phyloP scores from a whole-genome alignment of 2,113 vertebrate species.

The Poeciliopsis turrubarensis region DNA sequence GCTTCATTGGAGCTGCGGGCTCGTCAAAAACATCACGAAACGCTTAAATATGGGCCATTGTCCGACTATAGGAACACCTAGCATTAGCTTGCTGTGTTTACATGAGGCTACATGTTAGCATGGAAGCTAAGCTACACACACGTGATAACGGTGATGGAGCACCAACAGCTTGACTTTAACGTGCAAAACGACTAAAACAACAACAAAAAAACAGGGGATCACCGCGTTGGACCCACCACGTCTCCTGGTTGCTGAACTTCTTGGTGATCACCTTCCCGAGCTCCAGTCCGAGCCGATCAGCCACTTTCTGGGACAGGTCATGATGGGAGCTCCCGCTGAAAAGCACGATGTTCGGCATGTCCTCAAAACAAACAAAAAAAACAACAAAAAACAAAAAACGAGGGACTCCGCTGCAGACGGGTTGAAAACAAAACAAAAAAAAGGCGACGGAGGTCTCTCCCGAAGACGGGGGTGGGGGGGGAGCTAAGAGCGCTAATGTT shows the following conservation, averaged over 20 bases:
- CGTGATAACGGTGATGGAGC: slow-evolving; percentile 9
- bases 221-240: slow-evolving; percentile 75
- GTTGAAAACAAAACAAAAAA: neutral
- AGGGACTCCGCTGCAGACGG: neutral
- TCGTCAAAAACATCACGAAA: neutral
- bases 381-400: no score
- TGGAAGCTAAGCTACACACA: slow-evolving; percentile 27
- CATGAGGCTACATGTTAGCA: slow-evolving; percentile 55
- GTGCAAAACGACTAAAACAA: neutral
- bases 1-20: neutral
- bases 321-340: slow-evolving; percentile 85
- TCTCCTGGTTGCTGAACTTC: slow-evolving; percentile 94
- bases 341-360: slow-evolving; percentile 84
- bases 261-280: slow-evolving; percentile 92
- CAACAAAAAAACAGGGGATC: neutral
- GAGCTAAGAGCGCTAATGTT: slow-evolving; percentile 33
- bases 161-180: neutral
- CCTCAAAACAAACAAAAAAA: neutral
- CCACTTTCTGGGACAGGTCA: slow-evolving; percentile 83
- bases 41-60: neutral
- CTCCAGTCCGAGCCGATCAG: slow-evolving; percentile 81
- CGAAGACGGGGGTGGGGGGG: neutral
- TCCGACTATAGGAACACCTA: slow-evolving; percentile 15
- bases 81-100: slow-evolving; percentile 63
- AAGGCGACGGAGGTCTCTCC: slow-evolving; percentile 9